A percentile compares a stretch with the other conserved stretches of the same genome.
Conservation (phyloP, 53 echinoderm and acorn worm genomes). For the Pentamera pediparva region DNA sequence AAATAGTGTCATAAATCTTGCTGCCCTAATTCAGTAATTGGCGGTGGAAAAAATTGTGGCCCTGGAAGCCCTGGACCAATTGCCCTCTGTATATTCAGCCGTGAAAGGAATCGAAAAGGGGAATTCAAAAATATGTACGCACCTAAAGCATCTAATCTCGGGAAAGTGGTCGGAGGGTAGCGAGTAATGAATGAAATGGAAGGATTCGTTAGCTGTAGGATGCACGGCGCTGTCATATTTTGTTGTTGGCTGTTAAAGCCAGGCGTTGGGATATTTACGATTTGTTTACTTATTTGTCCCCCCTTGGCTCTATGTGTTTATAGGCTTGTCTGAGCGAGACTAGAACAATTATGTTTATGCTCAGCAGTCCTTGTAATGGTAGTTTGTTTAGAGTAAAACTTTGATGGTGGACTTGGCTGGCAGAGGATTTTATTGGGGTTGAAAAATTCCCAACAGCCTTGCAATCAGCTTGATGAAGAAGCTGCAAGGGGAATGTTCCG, state of each 20-base stretch:
- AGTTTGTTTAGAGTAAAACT: conserved; percentile 38
- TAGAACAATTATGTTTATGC: conserved; percentile 38
- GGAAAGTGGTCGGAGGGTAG: not conserved
- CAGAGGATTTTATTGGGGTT: conserved; percentile 18
- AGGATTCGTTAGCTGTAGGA: not conserved
- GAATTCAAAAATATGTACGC: too few relatives aligned
- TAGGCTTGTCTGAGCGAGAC: conserved; percentile 5
- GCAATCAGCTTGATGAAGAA: conserved; percentile 24
- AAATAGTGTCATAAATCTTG: too few relatives aligned
- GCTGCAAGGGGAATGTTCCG: not conserved
- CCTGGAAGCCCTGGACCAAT: too few relatives aligned
- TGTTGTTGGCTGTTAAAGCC: conserved; percentile 31
- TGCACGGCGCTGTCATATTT: conserved; percentile 24
- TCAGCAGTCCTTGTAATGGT: conserved; percentile 27
- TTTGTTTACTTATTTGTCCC: conserved; percentile 32
- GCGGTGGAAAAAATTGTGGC: too few relatives aligned
- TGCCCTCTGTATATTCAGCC: too few relatives aligned
- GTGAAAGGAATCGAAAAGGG: too few relatives aligned
- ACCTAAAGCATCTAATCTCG: not conserved
- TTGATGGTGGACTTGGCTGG: conserved; percentile 1
- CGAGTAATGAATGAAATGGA: not conserved
- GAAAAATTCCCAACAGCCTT: conserved; percentile 25
- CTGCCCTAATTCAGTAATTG: too few relatives aligned
- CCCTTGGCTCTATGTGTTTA: conserved; percentile 18
- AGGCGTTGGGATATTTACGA: conserved; percentile 26